Conservation (phyloP, 2,113 vertebrate genomes). For the Odocoileus hemionus region DNA sequence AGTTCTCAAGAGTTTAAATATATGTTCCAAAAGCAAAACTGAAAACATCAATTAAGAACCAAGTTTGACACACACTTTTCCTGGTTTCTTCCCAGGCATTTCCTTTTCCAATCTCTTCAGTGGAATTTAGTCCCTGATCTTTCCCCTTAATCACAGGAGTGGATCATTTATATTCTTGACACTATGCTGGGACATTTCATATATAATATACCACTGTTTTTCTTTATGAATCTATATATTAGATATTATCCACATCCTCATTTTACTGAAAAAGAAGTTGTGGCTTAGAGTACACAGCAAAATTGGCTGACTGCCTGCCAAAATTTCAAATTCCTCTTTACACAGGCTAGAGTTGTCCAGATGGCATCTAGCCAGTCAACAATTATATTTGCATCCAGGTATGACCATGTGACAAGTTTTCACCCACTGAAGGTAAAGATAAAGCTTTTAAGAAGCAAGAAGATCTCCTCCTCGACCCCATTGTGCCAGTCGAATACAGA, state of each 20-base stretch:
- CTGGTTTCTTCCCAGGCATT: not conserved
- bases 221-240: not conserved
- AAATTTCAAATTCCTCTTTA: not conserved
- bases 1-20: conserved; percentile 46
- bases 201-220: not conserved
- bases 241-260: not conserved
- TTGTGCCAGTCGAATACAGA: not conserved
- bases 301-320: not conserved
- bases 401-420: not conserved
- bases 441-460: not conserved
- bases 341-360: not conserved
- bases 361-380: not conserved
- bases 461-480: no score
- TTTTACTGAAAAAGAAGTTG: not conserved
- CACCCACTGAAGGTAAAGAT: not conserved
- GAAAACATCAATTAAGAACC: conserved; percentile 59
- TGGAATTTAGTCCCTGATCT: not conserved
- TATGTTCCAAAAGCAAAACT: conserved; percentile 42
- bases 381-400: not conserved
- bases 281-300: not conserved
- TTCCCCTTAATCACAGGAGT: not conserved
- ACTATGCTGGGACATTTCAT: not conserved
- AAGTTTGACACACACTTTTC: conserved; percentile 28
- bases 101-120: not conserved
- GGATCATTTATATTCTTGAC: not conserved